Evolutionary conservation across 2,113 vertebrate species (phyloP), one percentile per base, ranked within the genome.

Genomic region (Trachemys scripta): DNA sequence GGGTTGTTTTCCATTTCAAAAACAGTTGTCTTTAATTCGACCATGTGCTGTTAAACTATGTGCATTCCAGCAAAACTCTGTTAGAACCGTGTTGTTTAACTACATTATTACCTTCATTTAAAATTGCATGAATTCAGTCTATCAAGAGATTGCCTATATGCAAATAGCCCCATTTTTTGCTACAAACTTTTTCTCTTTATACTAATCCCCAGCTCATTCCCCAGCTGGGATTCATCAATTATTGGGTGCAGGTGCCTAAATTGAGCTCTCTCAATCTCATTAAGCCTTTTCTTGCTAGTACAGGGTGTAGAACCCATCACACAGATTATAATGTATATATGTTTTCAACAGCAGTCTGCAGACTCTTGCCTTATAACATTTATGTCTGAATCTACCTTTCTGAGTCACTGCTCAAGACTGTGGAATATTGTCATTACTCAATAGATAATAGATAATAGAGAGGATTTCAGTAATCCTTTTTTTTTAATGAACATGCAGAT

Each of bases 381-480:
- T 92, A 50, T 92, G 85, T 85, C 84, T 88, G 81, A 96, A 93
- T 79, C 80, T 25, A 47, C 42, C 24, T 78, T 45, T 47, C 89
- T 92, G 84, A 95, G 92, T 93, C 85, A 91, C 80, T 87, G 76
- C 51, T 94, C 12, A 0, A 81, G 88, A 50, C 91, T 94, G 84
- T 84, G 92, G 91, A 96, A 88, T 47, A 17, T 27, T 95, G 84
- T 93, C 82, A 69, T 96, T 97, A 85, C 95, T 96, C 5, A 14
- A 84, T 88, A 94, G 85, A 87, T 96, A 96, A 96, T 87, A 83
- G 38, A 69, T 96, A 96, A 96, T 87, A 83, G 38, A 69, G 85
- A 97, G 19, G 84, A 93, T 96, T 95, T 96, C 81, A 59, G 54
- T 95, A 94, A 93, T 94, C 85, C 81, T 8, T 14, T 78, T 16